phyloP scores from a whole-genome alignment of 2,113 vertebrate genomes.

The Himantopus leucocephalus region DNA sequence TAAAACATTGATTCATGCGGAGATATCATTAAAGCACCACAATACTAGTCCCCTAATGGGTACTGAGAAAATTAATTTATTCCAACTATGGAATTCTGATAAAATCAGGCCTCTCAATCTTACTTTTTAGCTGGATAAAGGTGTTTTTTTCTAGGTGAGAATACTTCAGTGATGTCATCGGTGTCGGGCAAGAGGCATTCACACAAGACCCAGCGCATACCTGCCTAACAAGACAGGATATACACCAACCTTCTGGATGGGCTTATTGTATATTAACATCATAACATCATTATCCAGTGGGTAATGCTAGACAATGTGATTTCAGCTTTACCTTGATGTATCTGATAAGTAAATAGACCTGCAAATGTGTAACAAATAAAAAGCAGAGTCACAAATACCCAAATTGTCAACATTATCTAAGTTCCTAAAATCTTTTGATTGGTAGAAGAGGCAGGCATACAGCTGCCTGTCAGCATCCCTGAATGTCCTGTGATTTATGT shows the following conservation, averaged over 20 bases:
- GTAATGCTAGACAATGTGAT: not conserved
- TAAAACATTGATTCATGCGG: slow-evolving; percentile 55
- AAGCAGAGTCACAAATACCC: not conserved
- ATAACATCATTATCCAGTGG: not conserved
- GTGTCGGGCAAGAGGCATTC: not conserved
- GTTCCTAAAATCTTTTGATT: not conserved
- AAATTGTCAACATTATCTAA: not conserved
- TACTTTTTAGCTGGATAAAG: not conserved
- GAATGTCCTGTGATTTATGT: not conserved
- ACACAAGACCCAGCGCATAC: not conserved
- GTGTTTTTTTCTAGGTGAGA: not conserved
- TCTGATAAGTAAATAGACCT: not conserved
- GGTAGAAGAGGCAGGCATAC: not conserved
- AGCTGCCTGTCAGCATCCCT: not conserved
- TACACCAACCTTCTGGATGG: not conserved
- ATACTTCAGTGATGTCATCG: not conserved
- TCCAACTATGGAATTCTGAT: slow-evolving; percentile 16
- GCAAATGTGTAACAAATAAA: not conserved
- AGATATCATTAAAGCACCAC: slow-evolving; percentile 61
- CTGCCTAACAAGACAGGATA: not conserved
- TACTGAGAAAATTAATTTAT: slow-evolving; percentile 29
- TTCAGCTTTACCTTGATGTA: not conserved
- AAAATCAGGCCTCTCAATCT: slow-evolving; percentile 46
- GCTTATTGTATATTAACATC: not conserved
- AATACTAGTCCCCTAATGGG: slow-evolving; percentile 26